Evolutionary conservation across 2,888 invertebrate species (phyloP).

Genomic region (Calliopum simillimum): DNA sequence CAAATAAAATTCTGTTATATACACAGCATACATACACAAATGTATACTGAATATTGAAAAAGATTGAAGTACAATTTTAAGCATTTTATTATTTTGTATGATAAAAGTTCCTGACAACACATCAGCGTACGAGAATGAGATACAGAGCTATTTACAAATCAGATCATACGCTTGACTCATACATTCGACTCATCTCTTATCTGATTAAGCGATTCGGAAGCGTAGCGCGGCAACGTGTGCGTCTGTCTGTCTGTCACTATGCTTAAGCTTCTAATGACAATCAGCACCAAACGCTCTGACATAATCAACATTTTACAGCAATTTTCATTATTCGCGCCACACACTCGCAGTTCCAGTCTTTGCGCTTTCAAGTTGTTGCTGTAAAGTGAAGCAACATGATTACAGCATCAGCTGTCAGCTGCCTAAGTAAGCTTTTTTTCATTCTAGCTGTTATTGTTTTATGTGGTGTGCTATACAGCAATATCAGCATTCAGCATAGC

Average conservation of each 20-base stretch:
- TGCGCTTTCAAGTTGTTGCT: background rate
- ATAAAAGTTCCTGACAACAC: too few relatives aligned
- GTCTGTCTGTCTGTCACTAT: background rate
- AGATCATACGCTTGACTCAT: slow-evolving; percentile 5
- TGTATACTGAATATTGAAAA: too few relatives aligned
- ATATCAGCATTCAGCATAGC: background rate
- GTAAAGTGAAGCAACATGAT: background rate
- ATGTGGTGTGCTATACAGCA: background rate
- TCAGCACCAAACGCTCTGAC: too few relatives aligned
- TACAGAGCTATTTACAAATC: too few relatives aligned
- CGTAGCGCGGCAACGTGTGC: background rate
- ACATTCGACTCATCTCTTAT: background rate
- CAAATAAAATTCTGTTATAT: too few relatives aligned
- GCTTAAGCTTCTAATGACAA: slow-evolving; percentile 5
- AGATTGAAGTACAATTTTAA: too few relatives aligned
- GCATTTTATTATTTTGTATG: too few relatives aligned
- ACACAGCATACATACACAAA: too few relatives aligned
- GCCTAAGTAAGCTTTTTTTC: background rate
- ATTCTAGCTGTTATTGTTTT: background rate
- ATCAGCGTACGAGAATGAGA: too few relatives aligned
- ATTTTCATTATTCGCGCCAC: too few relatives aligned
- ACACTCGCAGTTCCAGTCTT: background rate
- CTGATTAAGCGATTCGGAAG: background rate
- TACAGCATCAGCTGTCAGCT: slow-evolving; percentile 5
- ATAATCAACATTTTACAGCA: slow-evolving; percentile 9